Evolutionary conservation across 2,888 invertebrate genomes (phyloP).

Genomic region (Catocala nupta): DNA sequence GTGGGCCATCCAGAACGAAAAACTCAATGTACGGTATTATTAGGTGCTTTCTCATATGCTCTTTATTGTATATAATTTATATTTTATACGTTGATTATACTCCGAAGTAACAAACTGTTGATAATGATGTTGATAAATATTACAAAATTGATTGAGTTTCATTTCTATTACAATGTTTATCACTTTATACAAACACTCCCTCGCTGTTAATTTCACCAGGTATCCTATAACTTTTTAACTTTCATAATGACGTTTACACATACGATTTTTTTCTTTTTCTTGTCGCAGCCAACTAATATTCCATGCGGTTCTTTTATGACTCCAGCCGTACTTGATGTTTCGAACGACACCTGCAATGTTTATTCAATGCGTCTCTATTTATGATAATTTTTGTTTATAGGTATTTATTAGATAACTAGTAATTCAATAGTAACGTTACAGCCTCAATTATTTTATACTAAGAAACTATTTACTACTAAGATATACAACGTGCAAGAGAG

Average conservation of each 20-base stretch:
- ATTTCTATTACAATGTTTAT: background rate
- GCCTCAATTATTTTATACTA: too few species aligned
- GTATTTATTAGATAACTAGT: too few species aligned
- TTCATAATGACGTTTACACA: slow-evolving; percentile 66
- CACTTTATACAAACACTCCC: background rate
- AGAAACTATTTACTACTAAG: too few species aligned
- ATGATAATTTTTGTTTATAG: too few species aligned
- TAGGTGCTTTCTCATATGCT: slow-evolving; percentile 75
- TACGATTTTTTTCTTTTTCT: slow-evolving; percentile 62
- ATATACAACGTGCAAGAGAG: too few species aligned
- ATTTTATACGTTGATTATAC: slow-evolving; percentile 79
- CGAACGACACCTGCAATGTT: too few species aligned
- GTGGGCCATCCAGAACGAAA: slow-evolving; percentile 81
- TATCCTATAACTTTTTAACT: slow-evolving; percentile 16
- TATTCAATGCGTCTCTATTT: too few species aligned
- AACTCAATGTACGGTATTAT: slow-evolving; percentile 86
- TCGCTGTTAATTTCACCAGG: background rate
- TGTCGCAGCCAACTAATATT: slow-evolving; percentile 63
- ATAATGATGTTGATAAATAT: background rate
- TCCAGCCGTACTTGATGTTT: slow-evolving; percentile 29
- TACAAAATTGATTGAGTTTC: background rate
- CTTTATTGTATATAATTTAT: slow-evolving; percentile 79
- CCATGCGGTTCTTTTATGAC: slow-evolving; percentile 66
- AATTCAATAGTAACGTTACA: too few species aligned
- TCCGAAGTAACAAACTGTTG: slow-evolving; percentile 59